Conservation (phyloP, 2,888 invertebrate species). For the Scrobipalpa costella region DNA sequence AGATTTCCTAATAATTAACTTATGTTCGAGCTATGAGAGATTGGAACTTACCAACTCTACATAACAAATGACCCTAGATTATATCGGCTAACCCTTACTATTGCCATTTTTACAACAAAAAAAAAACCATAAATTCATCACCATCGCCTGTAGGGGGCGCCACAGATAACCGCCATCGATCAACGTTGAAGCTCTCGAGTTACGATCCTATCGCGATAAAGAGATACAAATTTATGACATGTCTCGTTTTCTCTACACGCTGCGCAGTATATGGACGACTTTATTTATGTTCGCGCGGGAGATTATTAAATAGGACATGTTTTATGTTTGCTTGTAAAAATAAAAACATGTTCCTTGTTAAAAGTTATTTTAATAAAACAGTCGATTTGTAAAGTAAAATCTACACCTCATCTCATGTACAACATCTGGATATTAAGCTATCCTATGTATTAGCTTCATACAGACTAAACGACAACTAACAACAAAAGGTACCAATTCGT, state of each 20-base stretch:
- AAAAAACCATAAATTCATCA: conserved; percentile 44
- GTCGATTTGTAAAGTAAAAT: too few relatives aligned
- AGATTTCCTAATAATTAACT: too few relatives aligned
- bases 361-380: too few relatives aligned
- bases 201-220: conserved; percentile 61
- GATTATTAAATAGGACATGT: conserved; percentile 4
- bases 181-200: conserved; percentile 52
- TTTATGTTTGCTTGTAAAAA: background rate
- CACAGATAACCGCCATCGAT: conserved; percentile 46
- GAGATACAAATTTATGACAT: conserved; percentile 67
- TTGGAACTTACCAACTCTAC: too few relatives aligned
- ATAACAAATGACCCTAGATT: background rate
- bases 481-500: too few relatives aligned
- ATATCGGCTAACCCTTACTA: background rate
- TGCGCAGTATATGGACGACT: conserved; percentile 28
- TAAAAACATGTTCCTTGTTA: background rate
- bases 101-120: background rate
- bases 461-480: too few relatives aligned
- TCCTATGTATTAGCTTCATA: too few relatives aligned
- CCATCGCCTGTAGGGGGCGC: conserved; percentile 34
- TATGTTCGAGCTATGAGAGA: too few relatives aligned
- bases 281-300: conserved; percentile 48
- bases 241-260: conserved; percentile 46
- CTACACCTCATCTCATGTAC: too few relatives aligned
- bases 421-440: too few relatives aligned